Evolutionary conservation across 2,888 invertebrate species (phyloP), one percentile per base, ranked within the genome.

Genomic region (Abrostola triplasia): DNA sequence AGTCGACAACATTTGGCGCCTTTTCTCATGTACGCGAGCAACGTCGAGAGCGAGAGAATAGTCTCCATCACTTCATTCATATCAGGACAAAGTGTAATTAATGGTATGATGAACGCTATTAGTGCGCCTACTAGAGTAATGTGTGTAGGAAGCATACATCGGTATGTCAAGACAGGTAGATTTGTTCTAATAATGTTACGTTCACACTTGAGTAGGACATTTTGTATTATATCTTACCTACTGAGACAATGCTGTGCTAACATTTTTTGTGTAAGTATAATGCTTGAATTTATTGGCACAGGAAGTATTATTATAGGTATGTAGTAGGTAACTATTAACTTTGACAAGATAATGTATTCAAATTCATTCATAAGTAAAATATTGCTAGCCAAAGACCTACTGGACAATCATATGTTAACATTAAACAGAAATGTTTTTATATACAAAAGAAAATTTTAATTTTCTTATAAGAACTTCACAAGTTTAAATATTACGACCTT

Each of bases 291-390:
- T 38, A 13, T 40, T 50, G 35, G 9, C 5, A 10, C 49, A 56
- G 48, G 55, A 64, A 59, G 49, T 59, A 44, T 64, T 56, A 67
- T 53, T 48, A 42, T 44, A 24, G 24, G 24, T 24, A 4, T 56
- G 61, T 53, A 42, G 38, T 44, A 24, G 24, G 24, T 24, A 4
- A 1, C 24, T 24, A 5, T 6, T 37, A 54, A 42, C 71, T 74
- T 71, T 71, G 74, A 59, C 49, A 59, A 38, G 24, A 12, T 53
- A 64, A 64, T 69, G 12, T 47, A 41, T 64, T 59, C 36, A 12
- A 52, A 61, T 61, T 54, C 8, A 54, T 73, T 72, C 54, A 41
- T n/a, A 52, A 59, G 24, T 56, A 36, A 47, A 49, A 64, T 53
- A 24, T 38, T 47, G 44, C 8, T 4, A 9, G 44, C 2, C 24